Base-by-base conservation (phyloP, 1,140 invertebrate species). In the Semibalanus balanoides region DNA sequence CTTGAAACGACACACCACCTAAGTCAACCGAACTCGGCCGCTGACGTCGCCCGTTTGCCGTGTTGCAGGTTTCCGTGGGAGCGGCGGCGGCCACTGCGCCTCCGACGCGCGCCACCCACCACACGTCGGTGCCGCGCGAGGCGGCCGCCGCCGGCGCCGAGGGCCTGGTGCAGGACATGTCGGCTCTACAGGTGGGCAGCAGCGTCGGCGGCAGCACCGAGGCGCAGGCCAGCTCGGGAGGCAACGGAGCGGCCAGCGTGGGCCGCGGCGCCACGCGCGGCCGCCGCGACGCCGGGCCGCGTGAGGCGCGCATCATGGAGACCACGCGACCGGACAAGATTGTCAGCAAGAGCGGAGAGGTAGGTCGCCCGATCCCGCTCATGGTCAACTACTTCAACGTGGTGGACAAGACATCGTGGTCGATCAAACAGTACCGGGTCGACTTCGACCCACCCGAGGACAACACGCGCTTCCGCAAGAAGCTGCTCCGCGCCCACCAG, bases 371-470 rank as follows among this genome's bases (percentile, higher is more conserved):
- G 7, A 70, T 70, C 28, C 69, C 5, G 69, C 69, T 70, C 5
- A 70, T 70, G 69, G 28, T 28, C 69, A 70, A 70, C 69, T 70
- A 70, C 25, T 70, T 70, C 69, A n/a, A 25, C 28, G 25, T 70
- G 7, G 69, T 70, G 25, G 69, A 70, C 69, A 25, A 28, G 28
- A 70, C 69, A 7, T n/a, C 25, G 7, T 70, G 69, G 69, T 70
- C 69, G 7, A 70, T 70, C 69, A 70, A 70, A 22, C 69, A 70
- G 69, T 70, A 70, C 28, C 69, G 28, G 3, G 69, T 70, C 69
- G 69, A 70, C 69, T 70, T 70, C 69, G 69, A 70, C 28, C 69
- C 69, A 22, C 69, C 69, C 69, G 69, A 70, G 69, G 69, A 70
- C 25, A 70, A 70, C 69, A 70, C 69, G 69, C 69, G 69, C 25